Conservation (phyloP, 2,888 invertebrate genomes). For the Isoperla grammatica region DNA sequence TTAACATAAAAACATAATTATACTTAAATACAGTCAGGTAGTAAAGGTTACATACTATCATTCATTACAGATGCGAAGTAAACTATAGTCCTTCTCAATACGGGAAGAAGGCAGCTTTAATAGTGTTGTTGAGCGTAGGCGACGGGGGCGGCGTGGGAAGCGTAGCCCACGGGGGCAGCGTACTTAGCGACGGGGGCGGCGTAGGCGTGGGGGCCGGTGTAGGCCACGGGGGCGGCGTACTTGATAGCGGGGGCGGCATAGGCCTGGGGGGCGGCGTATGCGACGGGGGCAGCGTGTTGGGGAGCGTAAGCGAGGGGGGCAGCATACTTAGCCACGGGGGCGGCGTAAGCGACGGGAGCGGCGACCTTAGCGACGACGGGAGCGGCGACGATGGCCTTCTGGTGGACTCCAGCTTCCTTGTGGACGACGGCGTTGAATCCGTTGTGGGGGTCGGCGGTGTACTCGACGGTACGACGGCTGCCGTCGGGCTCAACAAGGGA, state of each 20-base stretch:
- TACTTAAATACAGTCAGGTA: too few relatives aligned
- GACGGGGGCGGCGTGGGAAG: slow-evolving; percentile 29
- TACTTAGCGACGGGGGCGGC: slow-evolving; percentile 31
- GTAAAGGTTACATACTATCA: too few relatives aligned
- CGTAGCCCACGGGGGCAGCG: slow-evolving; percentile 30
- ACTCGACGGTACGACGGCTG: slow-evolving; percentile 37
- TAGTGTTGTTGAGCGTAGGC: slow-evolving; percentile 24
- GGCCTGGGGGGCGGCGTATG: slow-evolving; percentile 9
- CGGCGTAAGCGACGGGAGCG: slow-evolving; percentile 17
- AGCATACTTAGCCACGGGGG: slow-evolving; percentile 23
- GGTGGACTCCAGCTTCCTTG: slow-evolving; percentile 35
- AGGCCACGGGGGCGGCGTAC: slow-evolving; percentile 37
- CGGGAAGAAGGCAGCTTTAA: too few relatives aligned
- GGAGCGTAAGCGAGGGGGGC: slow-evolving; percentile 23
- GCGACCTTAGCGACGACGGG: slow-evolving; percentile 23
- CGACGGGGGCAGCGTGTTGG: slow-evolving; percentile 18
- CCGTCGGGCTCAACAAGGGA: slow-evolving; percentile 25
- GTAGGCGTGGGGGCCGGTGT: slow-evolving; percentile 42
- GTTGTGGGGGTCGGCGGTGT: slow-evolving; percentile 33
- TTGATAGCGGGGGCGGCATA: slow-evolving; percentile 32
- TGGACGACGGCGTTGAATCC: slow-evolving; percentile 28
- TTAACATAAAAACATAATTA: too few relatives aligned
- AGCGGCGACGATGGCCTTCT: slow-evolving; percentile 37
- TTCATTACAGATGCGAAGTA: too few relatives aligned
- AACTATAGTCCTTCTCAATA: too few relatives aligned